Conservation (phyloP, 2,888 invertebrate genomes). For the Erynnis tages region DNA sequence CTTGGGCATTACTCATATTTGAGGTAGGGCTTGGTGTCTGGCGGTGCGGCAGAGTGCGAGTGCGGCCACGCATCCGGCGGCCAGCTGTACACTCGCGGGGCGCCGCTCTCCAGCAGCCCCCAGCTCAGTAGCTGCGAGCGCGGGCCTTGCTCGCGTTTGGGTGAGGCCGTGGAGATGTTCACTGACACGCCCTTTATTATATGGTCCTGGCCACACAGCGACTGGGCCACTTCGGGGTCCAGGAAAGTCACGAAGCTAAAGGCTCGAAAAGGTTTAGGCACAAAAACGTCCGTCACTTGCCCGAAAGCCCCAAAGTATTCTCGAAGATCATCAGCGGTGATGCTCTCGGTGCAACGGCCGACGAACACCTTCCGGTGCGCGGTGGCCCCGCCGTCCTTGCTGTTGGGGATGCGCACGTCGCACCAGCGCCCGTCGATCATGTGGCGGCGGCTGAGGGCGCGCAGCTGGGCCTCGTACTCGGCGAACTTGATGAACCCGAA, state of each 20-base stretch:
- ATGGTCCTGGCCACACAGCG: slow-evolving; percentile 90
- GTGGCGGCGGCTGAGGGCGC: slow-evolving; percentile 84
- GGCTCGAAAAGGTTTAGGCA: slow-evolving; percentile 92
- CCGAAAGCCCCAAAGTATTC: slow-evolving; percentile 90
- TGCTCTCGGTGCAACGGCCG: slow-evolving; percentile 90
- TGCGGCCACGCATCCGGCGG: slow-evolving; percentile 45
- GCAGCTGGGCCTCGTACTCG: slow-evolving; percentile 84
- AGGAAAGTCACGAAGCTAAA: slow-evolving; percentile 92
- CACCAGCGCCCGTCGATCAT: slow-evolving; percentile 88
- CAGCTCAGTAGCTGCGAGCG: slow-evolving; percentile 53
- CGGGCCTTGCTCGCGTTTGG: slow-evolving; percentile 84
- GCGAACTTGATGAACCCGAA: slow-evolving; percentile 88
- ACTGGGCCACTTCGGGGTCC: slow-evolving; percentile 89
- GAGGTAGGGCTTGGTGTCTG: slow-evolving; percentile 72
- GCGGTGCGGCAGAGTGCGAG: slow-evolving; percentile 41
- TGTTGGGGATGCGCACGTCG: slow-evolving; percentile 87
- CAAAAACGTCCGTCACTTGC: slow-evolving; percentile 93
- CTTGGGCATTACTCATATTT: slow-evolving; percentile 64
- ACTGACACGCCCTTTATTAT: slow-evolving; percentile 92
- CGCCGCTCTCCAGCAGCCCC: slow-evolving; percentile 57
- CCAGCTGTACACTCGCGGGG: slow-evolving; percentile 50
- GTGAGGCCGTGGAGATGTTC: slow-evolving; percentile 93
- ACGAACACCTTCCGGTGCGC: slow-evolving; percentile 90
- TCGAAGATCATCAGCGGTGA: slow-evolving; percentile 88
- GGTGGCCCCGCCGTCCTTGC: slow-evolving; percentile 85